These are phyloP conservation scores for Tachycineta bicolor DNA, from an alignment of 2,113 vertebrate species.

Conservation along the genomic window DNA sequence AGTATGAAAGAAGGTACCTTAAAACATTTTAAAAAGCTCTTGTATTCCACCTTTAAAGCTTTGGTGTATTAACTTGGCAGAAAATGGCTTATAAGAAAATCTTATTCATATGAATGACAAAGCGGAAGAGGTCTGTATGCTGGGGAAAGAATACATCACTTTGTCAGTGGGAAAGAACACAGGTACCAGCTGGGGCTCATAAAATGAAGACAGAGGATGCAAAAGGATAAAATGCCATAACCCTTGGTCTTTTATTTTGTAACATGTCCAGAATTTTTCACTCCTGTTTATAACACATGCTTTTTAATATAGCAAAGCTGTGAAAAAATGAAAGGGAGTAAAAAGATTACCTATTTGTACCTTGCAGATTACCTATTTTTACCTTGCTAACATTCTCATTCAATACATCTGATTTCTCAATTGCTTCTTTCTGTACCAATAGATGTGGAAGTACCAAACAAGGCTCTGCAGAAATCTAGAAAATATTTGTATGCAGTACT, in stretches of 20 bases:
- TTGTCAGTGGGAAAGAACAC: background rate
- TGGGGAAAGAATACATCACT: background rate
- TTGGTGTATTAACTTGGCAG: conserved; percentile 45
- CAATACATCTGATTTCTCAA: background rate
- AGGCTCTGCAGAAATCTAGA: background rate
- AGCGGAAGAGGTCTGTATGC: background rate
- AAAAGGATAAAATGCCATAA: background rate
- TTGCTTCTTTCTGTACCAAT: background rate
- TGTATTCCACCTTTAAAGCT: conserved; percentile 35
- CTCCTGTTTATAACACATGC: background rate
- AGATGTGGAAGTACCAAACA: background rate
- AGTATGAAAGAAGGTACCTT: background rate
- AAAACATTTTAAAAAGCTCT: conserved; percentile 33
- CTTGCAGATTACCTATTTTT: background rate
- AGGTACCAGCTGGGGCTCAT: background rate
- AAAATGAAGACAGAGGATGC: conserved; percentile 7
- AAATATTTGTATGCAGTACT: background rate
- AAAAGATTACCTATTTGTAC: background rate
- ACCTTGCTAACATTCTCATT: background rate
- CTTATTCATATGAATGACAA: conserved; percentile 8
- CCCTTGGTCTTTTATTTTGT: background rate
- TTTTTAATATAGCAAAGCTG: background rate
- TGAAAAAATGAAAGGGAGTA: background rate
- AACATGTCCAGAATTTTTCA: background rate
- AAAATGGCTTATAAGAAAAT: conserved; percentile 35